Evolutionary conservation across 2,797 vertebrate genomes (phyloP), one percentile per base, ranked within the genome.

Genomic region (Aratinga solstitialis): DNA sequence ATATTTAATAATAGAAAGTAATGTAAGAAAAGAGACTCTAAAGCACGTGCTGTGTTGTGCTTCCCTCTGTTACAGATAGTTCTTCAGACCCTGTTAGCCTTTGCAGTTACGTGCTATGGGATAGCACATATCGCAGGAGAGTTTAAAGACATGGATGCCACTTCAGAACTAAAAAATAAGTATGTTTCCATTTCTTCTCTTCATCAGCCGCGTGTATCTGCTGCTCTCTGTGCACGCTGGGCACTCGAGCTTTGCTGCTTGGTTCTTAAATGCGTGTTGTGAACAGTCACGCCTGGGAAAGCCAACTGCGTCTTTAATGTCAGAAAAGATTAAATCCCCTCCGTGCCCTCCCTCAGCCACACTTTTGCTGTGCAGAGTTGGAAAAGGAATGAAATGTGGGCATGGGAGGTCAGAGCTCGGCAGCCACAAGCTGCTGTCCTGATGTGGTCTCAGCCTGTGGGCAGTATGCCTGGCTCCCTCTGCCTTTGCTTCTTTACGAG

Each of bases 141-240:
- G 91, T 99, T 99, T 97, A 99, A 98, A 98, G 99, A 99, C 97
- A 99, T 99, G 99, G 99, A 99, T 94, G 99, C 99, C 32, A 99
- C 99, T 84, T 99, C 99, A 93, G 99, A 99, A 97, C 98, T 99
- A 94, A 99, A 99, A 98, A 99, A 99, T 98, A 99, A 99, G 99
- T 99, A 98, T 96, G 99, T 97, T 78, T 93, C 43, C 22, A 8
- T 56, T 87, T 68, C 47, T 59, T 68, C 11, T 81, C 65, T 59
- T 53, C 21, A 4, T 50, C 13, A 3, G 3, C 51, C 51, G 15
- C 9, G 0, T 1, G 1, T 59, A 9, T 63, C 74, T 73, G 56
- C n/a, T 30, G 3, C 18, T 53, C 23, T 43, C 18, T 51, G 0
- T 66, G 8, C 61, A 63, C 40, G 21, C 42, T 11, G 38, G 24